Percentiles rank a stretch among this genome's conserved stretches.
Evolutionary conservation across 1,140 invertebrate species (phyloP).

Genomic region (Uloborus diversus): DNA sequence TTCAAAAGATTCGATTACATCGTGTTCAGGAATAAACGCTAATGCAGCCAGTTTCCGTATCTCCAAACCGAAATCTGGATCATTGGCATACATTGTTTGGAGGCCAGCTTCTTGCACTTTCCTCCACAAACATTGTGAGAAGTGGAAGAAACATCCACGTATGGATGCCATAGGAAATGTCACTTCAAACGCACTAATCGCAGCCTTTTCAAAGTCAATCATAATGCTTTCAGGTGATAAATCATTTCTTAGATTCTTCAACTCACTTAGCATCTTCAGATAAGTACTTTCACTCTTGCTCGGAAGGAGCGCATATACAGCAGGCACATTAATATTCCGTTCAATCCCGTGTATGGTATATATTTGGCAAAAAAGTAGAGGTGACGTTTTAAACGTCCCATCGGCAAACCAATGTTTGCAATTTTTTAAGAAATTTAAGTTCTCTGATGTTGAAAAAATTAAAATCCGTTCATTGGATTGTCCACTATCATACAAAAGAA

Average conservation of each 20-base stretch:
- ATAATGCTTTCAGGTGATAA: background rate
- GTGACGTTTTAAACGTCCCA: background rate
- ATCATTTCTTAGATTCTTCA: background rate
- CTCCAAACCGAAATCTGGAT: background rate
- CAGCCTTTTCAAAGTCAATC: background rate
- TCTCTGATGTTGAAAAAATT: background rate
- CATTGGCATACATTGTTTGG: background rate
- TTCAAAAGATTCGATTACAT: background rate
- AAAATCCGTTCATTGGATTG: conserved; percentile 1
- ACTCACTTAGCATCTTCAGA: background rate
- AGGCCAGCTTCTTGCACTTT: background rate
- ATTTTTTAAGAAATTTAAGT: background rate
- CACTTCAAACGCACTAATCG: background rate
- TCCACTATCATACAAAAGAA: no score
- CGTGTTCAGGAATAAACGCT: background rate
- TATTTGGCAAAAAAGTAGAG: background rate
- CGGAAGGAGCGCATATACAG: background rate
- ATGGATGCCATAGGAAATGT: background rate
- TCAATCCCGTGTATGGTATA: background rate
- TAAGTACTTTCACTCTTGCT: background rate
- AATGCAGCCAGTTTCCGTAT: background rate
- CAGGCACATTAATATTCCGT: background rate
- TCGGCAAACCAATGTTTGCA: background rate
- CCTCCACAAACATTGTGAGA: background rate
- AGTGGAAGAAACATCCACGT: background rate